Evolutionary conservation across 2,888 invertebrate genomes (phyloP).

Genomic region (Gastracanthus pulcherrimus): DNA sequence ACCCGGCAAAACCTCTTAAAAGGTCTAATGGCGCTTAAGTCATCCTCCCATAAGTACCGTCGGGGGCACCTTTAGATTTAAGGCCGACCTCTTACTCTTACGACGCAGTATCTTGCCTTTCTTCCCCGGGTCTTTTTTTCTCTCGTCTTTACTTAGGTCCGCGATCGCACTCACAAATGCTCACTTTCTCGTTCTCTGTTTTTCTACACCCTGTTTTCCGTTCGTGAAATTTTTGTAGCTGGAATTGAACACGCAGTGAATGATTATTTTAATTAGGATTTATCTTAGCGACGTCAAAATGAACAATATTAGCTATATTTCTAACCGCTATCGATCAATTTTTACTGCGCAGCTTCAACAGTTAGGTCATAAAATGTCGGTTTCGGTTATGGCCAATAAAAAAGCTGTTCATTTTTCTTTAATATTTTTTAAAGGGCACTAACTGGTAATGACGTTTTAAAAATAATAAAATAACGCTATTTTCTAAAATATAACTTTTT

Average conservation of each 20-base stretch:
- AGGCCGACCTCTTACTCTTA: slow-evolving; percentile 10
- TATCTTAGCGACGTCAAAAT: background rate
- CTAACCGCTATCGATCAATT: background rate
- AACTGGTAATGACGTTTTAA: background rate
- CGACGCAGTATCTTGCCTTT: background rate
- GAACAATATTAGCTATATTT: background rate
- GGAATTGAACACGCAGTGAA: background rate
- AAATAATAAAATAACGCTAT: too few species aligned
- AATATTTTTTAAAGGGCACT: slow-evolving; percentile 5
- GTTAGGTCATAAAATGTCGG: slow-evolving; percentile 5
- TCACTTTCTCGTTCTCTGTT: background rate
- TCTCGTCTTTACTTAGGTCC: background rate
- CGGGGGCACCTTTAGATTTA: slow-evolving; percentile 24
- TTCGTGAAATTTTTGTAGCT: too few species aligned
- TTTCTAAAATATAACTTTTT: too few species aligned
- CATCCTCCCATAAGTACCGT: slow-evolving; percentile 42
- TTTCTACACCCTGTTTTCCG: background rate
- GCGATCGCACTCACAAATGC: slow-evolving; percentile 25
- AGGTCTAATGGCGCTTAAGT: slow-evolving; percentile 54
- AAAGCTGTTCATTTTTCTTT: slow-evolving; percentile 1
- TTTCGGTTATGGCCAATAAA: slow-evolving; percentile 1
- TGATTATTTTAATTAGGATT: slow-evolving; percentile 9
- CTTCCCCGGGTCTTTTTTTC: background rate
- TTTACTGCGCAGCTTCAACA: background rate
- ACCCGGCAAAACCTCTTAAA: slow-evolving; percentile 52